Conservation (phyloP, 2,888 invertebrate species). For the Amitus sp. region DNA sequence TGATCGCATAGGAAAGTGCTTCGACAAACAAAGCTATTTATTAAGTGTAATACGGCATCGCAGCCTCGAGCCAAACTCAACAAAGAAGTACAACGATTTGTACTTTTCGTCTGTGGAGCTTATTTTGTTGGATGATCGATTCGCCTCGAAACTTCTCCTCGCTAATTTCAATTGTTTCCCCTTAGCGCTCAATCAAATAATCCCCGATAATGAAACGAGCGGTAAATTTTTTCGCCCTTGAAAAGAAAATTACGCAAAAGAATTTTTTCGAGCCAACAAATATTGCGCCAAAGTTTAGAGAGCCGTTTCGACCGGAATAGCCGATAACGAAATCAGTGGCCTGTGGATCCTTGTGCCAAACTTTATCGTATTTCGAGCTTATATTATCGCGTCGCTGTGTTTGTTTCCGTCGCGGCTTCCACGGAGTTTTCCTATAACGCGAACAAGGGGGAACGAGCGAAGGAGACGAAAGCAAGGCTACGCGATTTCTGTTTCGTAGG, state of each 20-base stretch:
- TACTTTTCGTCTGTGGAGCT: constrained; percentile 27
- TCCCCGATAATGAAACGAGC: constrained; percentile 4
- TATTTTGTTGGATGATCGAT: constrained; percentile 7
- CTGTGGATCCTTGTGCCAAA: neutral
- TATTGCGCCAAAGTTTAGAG: too few species aligned
- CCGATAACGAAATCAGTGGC: constrained; percentile 3
- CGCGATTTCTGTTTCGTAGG: constrained; percentile 26
- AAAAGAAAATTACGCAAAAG: too few species aligned
- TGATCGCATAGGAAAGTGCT: constrained; percentile 37
- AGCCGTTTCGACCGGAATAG: too few species aligned
- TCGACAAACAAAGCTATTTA: constrained; percentile 55
- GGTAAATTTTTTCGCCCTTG: constrained; percentile 11
- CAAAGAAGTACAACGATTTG: constrained; percentile 38
- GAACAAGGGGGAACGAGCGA: constrained; percentile 20
- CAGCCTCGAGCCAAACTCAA: constrained; percentile 30
- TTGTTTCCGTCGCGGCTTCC: constrained; percentile 57
- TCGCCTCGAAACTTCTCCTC: neutral
- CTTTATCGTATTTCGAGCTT: neutral
- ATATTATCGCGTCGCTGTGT: constrained; percentile 44
- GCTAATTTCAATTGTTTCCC: neutral
- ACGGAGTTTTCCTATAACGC: constrained; percentile 39
- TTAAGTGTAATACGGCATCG: constrained; percentile 47
- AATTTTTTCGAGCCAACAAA: too few species aligned
- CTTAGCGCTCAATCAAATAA: constrained; percentile 2
- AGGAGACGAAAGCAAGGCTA: constrained; percentile 9